Percentiles rank a stretch among this genome's conserved stretches.
Conservation (phyloP, 2,113 vertebrate genomes). For the Cyanoliseus patagonus region DNA sequence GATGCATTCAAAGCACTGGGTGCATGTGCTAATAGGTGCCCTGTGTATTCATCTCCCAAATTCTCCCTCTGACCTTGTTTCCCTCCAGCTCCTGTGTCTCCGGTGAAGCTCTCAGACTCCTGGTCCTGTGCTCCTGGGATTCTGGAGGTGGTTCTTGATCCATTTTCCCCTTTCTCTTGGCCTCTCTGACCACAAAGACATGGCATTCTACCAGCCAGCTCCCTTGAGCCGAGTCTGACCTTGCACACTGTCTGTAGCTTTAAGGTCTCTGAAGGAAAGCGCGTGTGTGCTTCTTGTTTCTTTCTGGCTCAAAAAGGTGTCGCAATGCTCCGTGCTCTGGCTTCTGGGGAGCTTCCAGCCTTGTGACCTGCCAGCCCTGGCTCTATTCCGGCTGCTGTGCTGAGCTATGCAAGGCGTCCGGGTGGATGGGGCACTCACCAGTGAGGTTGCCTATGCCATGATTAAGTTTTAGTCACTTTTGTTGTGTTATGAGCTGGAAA, state of each 20-base stretch:
- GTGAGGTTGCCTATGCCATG: background rate
- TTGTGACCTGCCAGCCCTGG: background rate
- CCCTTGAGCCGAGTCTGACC: background rate
- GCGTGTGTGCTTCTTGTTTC: background rate
- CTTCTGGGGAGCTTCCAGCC: background rate
- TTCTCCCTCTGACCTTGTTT: rapidly evolving
- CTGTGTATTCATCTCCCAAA: background rate
- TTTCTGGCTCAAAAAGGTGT: background rate
- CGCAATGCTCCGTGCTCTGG: rapidly evolving
- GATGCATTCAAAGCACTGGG: rapidly evolving
- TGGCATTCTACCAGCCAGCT: background rate
- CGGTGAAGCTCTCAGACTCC: background rate
- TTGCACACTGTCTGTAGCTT: rapidly evolving
- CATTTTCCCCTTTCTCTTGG: background rate
- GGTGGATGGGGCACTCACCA: background rate
- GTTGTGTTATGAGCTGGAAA: background rate
- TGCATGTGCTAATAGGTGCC: background rate
- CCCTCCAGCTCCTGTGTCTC: background rate
- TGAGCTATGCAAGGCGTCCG: too few relatives aligned
- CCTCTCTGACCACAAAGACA: rapidly evolving
- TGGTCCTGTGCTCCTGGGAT: background rate
- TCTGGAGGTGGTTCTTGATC: background rate
- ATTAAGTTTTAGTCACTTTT: background rate
- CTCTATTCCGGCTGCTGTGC: background rate
- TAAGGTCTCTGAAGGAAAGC: too few relatives aligned